These are phyloP conservation scores for Nasonia giraulti DNA, from an alignment of 1,140 invertebrate genomes.

Conservation along the genomic window DNA sequence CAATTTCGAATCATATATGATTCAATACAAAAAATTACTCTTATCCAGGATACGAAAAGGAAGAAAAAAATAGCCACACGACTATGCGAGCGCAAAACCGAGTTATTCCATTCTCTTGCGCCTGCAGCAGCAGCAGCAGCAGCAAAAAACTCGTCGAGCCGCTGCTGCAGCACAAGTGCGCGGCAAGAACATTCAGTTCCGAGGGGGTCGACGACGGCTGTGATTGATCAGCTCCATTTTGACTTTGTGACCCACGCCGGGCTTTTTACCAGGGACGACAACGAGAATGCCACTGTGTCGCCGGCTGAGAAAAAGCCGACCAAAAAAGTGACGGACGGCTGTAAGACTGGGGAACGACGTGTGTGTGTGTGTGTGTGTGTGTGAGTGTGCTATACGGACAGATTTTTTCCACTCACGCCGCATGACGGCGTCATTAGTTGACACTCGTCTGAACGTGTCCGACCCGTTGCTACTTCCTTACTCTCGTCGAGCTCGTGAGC, in stretches of 20 bases:
- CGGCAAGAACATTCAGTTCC: neutral
- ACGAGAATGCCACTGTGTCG: neutral
- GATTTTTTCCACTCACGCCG: conserved; percentile 25
- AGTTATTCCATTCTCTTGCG: neutral
- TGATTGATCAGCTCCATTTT: conserved; percentile 15
- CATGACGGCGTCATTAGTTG: conserved; percentile 31
- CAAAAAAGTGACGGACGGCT: conserved; percentile 15
- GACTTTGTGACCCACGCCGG: neutral
- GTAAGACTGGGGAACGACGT: neutral
- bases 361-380: neutral
- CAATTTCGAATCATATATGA: too few relatives aligned
- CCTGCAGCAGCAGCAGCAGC: neutral
- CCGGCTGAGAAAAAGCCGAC: neutral
- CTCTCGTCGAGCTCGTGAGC: neutral
- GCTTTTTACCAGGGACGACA: neutral
- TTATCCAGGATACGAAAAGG: too few relatives aligned
- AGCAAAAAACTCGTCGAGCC: neutral
- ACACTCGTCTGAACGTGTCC: conserved; percentile 8
- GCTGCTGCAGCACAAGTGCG: neutral
- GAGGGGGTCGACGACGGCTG: neutral
- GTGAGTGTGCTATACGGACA: neutral
- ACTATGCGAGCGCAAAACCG: too few relatives aligned
- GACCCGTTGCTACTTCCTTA: conserved; percentile 26
- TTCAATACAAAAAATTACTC: too few relatives aligned
- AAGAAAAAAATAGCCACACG: too few relatives aligned